Conservation (phyloP, 2,888 invertebrate genomes). For the Pharmacophagus antenor region DNA sequence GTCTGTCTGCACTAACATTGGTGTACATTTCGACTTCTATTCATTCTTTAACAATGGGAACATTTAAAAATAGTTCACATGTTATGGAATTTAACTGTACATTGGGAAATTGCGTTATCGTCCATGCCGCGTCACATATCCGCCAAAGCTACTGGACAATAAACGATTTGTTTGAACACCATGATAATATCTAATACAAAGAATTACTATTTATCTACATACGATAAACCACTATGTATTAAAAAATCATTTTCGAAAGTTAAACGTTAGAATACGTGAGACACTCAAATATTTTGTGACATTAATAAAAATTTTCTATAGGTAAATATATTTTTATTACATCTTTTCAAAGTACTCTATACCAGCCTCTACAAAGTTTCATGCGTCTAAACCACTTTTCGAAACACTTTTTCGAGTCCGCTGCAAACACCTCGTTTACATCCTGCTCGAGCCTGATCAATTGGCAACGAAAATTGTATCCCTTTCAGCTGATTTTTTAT, state of each 20-base stretch:
- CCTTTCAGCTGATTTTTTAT: too few species aligned
- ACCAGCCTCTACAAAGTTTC: too few species aligned
- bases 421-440: too few species aligned
- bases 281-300: too few species aligned
- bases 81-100: background rate
- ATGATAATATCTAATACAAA: slow-evolving; percentile 26
- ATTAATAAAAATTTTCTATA: too few species aligned
- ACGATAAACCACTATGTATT: background rate
- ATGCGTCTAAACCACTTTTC: too few species aligned
- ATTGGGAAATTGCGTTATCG: slow-evolving; percentile 19
- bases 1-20: background rate
- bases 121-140: slow-evolving; percentile 18
- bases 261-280: too few species aligned
- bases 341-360: too few species aligned
- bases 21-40: background rate
- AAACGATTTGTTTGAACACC: slow-evolving; percentile 24
- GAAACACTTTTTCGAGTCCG: too few species aligned
- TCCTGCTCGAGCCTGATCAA: too few species aligned
- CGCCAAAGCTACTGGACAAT: slow-evolving; percentile 27
- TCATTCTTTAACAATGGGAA: background rate
- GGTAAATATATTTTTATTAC: too few species aligned
- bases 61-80: background rate
- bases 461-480: too few species aligned
- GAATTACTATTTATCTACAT: background rate
- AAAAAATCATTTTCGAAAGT: background rate